Conservation (phyloP, 2,888 invertebrate species). For the Rhorus exstirpatorius region DNA sequence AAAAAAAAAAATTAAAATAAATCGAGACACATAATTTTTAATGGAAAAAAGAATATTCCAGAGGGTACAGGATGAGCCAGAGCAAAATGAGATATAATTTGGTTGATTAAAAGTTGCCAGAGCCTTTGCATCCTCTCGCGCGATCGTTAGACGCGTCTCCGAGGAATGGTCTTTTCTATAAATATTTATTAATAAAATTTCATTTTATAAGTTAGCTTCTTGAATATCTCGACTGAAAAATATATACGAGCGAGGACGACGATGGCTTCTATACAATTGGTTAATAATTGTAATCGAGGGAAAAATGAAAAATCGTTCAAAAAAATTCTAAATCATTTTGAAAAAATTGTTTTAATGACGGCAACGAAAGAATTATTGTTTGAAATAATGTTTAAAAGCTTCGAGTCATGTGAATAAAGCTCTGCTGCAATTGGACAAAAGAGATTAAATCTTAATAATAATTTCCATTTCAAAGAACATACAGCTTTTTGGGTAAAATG, state of each 20-base stretch:
- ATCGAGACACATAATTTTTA: too few relatives aligned
- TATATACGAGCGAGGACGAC: conserved; percentile 12
- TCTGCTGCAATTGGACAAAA: too few relatives aligned
- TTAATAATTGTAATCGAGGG: too few relatives aligned
- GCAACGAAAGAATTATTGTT: neutral
- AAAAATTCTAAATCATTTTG: neutral
- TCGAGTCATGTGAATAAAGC: too few relatives aligned
- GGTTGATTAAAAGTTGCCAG: conserved; percentile 59
- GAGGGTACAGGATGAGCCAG: conserved; percentile 3
- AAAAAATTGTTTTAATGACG: neutral
- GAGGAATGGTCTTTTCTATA: conserved; percentile 21
- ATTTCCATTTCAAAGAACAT: too few relatives aligned
- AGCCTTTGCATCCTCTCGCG: conserved; percentile 28
- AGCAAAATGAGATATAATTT: conserved; percentile 47
- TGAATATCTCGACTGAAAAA: conserved; percentile 21
- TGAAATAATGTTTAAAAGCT: too few relatives aligned
- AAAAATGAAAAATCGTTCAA: too few relatives aligned
- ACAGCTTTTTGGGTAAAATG: too few relatives aligned
- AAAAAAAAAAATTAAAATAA: neutral
- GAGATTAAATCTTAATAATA: too few relatives aligned
- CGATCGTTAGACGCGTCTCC: neutral
- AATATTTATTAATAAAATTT: conserved; percentile 59
- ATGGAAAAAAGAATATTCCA: neutral
- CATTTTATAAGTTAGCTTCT: conserved; percentile 48
- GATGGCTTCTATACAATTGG: neutral